These are phyloP conservation scores for Aphidius gifuensis DNA, from an alignment of 1,140 invertebrate species.

Conservation along the genomic window DNA sequence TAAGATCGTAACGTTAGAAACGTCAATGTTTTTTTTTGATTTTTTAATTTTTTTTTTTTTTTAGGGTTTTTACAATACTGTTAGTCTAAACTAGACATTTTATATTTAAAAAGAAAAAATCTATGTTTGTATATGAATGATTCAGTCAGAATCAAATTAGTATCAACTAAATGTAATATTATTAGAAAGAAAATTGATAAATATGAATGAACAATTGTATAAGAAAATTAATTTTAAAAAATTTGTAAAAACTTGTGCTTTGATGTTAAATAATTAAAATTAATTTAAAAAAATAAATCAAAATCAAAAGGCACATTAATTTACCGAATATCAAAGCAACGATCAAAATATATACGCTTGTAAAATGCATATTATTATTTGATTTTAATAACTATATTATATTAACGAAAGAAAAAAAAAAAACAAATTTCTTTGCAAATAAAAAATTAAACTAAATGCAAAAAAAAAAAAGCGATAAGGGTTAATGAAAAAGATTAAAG, in stretches of 20 bases:
- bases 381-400: slow-evolving; percentile 55
- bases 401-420: slow-evolving; percentile 29
- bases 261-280: slow-evolving; percentile 4
- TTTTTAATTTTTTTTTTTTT: background rate
- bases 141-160: background rate
- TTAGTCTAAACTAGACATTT: slow-evolving; percentile 18
- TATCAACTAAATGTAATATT: background rate
- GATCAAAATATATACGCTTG: slow-evolving; percentile 55
- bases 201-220: background rate
- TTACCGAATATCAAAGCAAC: slow-evolving; percentile 50
- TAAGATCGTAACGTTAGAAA: slow-evolving; percentile 11
- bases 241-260: slow-evolving; percentile 4
- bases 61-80: background rate
- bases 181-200: slow-evolving; percentile 1
- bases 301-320: slow-evolving; percentile 12
- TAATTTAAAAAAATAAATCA: slow-evolving; percentile 6
- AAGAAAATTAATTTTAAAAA: background rate
- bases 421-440: too few species aligned
- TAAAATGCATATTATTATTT: slow-evolving; percentile 55
- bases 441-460: too few species aligned
- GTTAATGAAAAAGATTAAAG: background rate
- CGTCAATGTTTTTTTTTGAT: slow-evolving; percentile 9
- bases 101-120: slow-evolving; percentile 10
- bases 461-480: background rate
- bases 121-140: slow-evolving; percentile 10